A percentile compares a stretch with the other conserved stretches of the same genome.
Evolutionary conservation across 2,888 invertebrate species (phyloP).

Genomic region (Chironomus tentans): DNA sequence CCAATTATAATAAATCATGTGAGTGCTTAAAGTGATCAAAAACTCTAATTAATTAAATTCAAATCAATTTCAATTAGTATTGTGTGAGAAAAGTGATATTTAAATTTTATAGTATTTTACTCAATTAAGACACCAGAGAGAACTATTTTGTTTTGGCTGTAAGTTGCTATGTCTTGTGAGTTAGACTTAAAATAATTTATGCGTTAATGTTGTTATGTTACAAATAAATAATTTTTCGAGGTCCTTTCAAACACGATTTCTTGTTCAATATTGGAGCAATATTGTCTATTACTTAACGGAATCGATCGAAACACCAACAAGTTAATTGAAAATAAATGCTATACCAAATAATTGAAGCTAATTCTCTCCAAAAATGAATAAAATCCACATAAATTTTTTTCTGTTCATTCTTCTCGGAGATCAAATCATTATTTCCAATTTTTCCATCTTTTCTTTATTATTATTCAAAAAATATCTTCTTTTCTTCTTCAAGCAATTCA

Average conservation of each 20-base stretch:
- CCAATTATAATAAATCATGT: background rate
- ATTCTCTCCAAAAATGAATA: no score
- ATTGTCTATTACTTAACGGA: background rate
- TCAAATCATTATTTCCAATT: background rate
- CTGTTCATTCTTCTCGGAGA: background rate
- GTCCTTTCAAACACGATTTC: background rate
- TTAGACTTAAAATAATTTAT: background rate
- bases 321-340: no score
- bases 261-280: background rate
- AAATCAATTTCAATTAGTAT: conserved; percentile 10
- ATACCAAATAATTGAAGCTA: no score
- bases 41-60: conserved; percentile 6
- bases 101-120: background rate
- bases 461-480: background rate
- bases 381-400: no score
- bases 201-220: background rate
- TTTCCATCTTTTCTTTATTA: no score
- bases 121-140: background rate
- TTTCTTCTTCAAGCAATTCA: no score
- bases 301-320: background rate
- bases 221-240: background rate
- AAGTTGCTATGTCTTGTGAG: background rate
- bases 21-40: background rate
- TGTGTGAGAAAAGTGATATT: background rate
- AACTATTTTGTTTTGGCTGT: background rate